Conservation (phyloP, 2,888 invertebrate genomes). For the Drosophila prostipennis region DNA sequence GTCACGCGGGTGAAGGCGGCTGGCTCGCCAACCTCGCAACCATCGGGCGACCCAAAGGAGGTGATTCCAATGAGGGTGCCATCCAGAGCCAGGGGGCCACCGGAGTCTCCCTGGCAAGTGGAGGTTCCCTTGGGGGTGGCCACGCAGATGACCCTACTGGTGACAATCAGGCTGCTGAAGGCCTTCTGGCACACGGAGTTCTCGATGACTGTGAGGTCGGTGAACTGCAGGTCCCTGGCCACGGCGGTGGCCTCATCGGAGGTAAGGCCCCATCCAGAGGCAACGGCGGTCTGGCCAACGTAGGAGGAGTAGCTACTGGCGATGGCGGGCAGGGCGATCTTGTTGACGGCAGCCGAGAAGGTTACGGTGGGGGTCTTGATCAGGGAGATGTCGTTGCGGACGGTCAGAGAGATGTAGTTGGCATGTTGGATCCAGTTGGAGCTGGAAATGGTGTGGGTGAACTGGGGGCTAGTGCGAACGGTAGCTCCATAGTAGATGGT, state of each 20-base stretch:
- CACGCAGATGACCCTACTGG: conserved; percentile 61
- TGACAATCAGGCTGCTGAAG: conserved; percentile 75
- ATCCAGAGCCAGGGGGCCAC: conserved; percentile 75
- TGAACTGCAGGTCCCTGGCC: conserved; percentile 66
- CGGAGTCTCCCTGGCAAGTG: conserved; percentile 81
- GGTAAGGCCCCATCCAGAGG: conserved; percentile 74
- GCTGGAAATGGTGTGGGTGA: conserved; percentile 43
- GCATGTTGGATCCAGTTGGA: conserved; percentile 80
- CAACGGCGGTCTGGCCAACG: conserved; percentile 34
- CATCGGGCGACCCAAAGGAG: conserved; percentile 74
- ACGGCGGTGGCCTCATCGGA: conserved; percentile 62
- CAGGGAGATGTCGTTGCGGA: conserved; percentile 73
- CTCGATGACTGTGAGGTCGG: conserved; percentile 60
- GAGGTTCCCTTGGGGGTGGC: conserved; percentile 52
- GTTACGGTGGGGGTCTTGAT: conserved; percentile 55
- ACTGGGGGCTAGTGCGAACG: conserved; percentile 61
- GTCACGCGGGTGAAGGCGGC: conserved; percentile 74
- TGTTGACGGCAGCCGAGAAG: conserved; percentile 13
- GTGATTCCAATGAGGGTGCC: conserved; percentile 71
- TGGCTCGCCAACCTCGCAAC: conserved; percentile 75
- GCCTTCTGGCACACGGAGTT: conserved; percentile 79
- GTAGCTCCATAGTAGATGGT: conserved; percentile 72
- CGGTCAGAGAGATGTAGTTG: conserved; percentile 46
- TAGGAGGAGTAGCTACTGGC: conserved; percentile 54
- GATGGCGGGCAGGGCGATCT: conserved; percentile 46